Conservation (phyloP, 2,797 vertebrate genomes). For the Tolypeutes matacus region DNA sequence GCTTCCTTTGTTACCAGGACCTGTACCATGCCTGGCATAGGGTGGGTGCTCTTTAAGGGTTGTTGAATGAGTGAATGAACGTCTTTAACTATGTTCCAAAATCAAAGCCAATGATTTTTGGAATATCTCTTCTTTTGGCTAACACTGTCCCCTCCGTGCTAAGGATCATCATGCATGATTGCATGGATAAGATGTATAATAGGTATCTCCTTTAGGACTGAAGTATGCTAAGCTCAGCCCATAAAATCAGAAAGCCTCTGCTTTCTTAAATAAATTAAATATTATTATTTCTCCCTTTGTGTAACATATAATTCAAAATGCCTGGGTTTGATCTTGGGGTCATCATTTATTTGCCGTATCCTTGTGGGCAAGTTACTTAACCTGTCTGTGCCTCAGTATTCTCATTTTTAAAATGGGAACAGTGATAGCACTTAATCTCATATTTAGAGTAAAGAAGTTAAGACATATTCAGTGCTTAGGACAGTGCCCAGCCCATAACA, state of each 20-base stretch:
- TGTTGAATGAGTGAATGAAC: neutral
- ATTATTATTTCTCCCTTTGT: conserved; percentile 57
- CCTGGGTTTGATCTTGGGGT: neutral
- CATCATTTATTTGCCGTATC: neutral
- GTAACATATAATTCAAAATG: neutral
- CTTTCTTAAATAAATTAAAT: conserved; percentile 41
- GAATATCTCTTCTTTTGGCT: neutral
- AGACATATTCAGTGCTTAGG: neutral
- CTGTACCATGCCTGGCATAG: neutral
- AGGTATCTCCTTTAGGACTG: neutral
- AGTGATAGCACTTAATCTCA: neutral
- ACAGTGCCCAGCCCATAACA: neutral
- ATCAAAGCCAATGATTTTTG: neutral
- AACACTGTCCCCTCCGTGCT: neutral
- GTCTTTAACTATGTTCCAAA: neutral
- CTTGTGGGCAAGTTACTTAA: neutral
- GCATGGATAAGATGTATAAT: neutral
- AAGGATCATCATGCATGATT: neutral
- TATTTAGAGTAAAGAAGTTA: neutral
- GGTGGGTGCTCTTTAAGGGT: neutral
- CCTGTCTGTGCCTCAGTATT: neutral
- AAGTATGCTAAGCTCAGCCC: conserved; percentile 11
- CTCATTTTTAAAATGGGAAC: conserved; percentile 9
- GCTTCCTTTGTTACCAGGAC: neutral
- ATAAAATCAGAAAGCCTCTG: conserved; percentile 3